These are phyloP conservation scores for Botia kubotai DNA, from an alignment of 2,797 vertebrate species.

Conservation along the genomic window DNA sequence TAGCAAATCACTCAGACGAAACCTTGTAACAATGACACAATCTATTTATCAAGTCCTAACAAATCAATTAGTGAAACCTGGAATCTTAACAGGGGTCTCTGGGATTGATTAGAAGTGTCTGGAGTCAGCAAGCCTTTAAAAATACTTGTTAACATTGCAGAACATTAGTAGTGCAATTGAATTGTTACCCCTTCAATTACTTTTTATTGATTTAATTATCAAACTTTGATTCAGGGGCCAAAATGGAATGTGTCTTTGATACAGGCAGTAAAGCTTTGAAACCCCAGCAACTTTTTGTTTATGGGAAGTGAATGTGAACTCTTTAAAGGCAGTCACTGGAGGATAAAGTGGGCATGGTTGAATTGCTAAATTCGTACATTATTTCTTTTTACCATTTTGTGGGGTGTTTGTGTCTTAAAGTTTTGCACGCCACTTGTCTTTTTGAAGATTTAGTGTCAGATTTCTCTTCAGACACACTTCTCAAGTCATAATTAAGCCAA, in stretches of 20 bases:
- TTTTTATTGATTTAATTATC: conserved; percentile 91
- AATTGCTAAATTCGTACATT: conserved; percentile 27
- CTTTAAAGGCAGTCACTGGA: conserved; percentile 20
- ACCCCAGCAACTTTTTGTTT: not conserved
- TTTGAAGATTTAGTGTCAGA: conserved; percentile 49
- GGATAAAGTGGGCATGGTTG: conserved; percentile 8
- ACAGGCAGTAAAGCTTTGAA: conserved; percentile 69
- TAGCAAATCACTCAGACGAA: conserved; percentile 1
- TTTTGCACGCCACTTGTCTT: conserved; percentile 41
- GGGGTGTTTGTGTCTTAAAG: conserved; percentile 31
- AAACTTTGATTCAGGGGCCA: conserved; percentile 83
- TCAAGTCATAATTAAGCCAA: conserved; percentile 50
- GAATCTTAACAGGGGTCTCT: conserved; percentile 74
- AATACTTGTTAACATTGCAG: conserved; percentile 74
- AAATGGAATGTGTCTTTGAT: conserved; percentile 77
- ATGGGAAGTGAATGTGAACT: conserved; percentile 23
- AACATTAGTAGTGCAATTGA: conserved; percentile 81
- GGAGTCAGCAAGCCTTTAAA: conserved; percentile 73
- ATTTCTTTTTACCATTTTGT: conserved; percentile 36
- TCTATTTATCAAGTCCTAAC: conserved; percentile 80
- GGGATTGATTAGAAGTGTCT: conserved; percentile 78
- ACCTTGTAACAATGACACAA: conserved; percentile 72
- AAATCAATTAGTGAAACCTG: conserved; percentile 88
- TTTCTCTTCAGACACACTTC: conserved; percentile 35
- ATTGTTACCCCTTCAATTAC: conserved; percentile 84